A percentile compares a stretch with the other conserved stretches of the same genome.
Conservation (phyloP, 2,797 vertebrate species). For the Garrulus glandarius region DNA sequence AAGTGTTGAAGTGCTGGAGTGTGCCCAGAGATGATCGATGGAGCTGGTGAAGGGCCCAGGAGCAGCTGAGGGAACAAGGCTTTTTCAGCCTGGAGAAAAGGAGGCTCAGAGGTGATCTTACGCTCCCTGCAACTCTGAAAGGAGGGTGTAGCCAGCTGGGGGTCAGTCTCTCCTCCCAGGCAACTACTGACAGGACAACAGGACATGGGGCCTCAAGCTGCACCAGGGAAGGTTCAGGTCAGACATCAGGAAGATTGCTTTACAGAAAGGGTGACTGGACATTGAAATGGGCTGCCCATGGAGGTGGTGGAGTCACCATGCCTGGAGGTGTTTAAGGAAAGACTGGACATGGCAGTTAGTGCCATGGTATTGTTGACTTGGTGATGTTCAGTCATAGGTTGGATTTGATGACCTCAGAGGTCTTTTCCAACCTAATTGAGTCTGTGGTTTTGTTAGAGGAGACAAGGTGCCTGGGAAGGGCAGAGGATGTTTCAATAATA, state of each 20-base stretch:
- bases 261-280: background rate
- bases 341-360: accelerated
- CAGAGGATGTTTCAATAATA: accelerated
- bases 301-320: background rate
- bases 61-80: background rate
- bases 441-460: background rate
- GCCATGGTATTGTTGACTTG: background rate
- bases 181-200: background rate
- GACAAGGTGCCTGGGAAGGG: too few species aligned
- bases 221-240: background rate
- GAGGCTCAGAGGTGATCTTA: background rate
- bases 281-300: background rate
- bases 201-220: background rate
- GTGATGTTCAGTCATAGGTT: background rate
- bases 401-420: background rate
- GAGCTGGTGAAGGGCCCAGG: background rate
- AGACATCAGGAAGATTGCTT: background rate
- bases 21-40: background rate
- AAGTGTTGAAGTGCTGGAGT: background rate
- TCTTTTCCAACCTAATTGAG: background rate
- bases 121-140: background rate
- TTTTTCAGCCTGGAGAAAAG: background rate
- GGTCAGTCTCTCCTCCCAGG: background rate
- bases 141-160: background rate
- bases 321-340: background rate